These are phyloP conservation scores for Chaunax sp. DNA, from an alignment of 2,797 vertebrate species.

Conservation along the genomic window DNA sequence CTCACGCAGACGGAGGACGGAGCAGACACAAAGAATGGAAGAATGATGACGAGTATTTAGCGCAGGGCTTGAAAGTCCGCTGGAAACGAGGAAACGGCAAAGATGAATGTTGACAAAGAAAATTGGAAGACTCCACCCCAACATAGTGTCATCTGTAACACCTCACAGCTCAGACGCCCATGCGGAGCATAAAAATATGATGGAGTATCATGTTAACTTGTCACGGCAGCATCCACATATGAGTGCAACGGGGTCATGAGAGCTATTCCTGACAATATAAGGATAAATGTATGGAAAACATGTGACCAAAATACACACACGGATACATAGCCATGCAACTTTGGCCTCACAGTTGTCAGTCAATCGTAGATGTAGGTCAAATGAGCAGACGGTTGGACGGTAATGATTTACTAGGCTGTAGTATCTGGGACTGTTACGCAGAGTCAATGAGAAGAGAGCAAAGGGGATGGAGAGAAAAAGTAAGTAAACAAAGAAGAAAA, in stretches of 20 bases:
- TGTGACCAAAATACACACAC: slow-evolving; percentile 9
- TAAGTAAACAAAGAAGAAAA: slow-evolving; percentile 11
- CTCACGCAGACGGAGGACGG: slow-evolving; percentile 27
- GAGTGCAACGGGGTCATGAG: slow-evolving; percentile 34
- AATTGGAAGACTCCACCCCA: not conserved
- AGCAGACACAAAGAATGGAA: not conserved
- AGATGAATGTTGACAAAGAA: slow-evolving; percentile 24
- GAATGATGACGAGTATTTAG: slow-evolving; percentile 48
- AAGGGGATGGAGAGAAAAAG: slow-evolving; percentile 6
- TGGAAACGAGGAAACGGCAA: slow-evolving; percentile 28
- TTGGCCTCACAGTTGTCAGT: slow-evolving; percentile 53
- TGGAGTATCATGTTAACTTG: slow-evolving; percentile 31
- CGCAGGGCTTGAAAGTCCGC: slow-evolving; percentile 9
- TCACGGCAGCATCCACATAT: slow-evolving; percentile 41
- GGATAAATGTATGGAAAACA: slow-evolving; percentile 19
- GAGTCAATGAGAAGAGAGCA: slow-evolving; percentile 10
- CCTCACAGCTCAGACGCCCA: not conserved
- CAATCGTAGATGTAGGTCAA: slow-evolving; percentile 64
- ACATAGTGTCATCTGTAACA: slow-evolving; percentile 27
- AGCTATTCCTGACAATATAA: slow-evolving; percentile 52
- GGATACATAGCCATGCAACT: slow-evolving; percentile 22
- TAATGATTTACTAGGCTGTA: slow-evolving; percentile 41
- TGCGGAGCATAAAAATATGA: slow-evolving; percentile 25
- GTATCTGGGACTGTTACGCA: slow-evolving; percentile 22
- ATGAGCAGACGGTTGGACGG: slow-evolving; percentile 37